Conservation (phyloP, 2,888 invertebrate genomes). For the Diarsia dahlii region DNA sequence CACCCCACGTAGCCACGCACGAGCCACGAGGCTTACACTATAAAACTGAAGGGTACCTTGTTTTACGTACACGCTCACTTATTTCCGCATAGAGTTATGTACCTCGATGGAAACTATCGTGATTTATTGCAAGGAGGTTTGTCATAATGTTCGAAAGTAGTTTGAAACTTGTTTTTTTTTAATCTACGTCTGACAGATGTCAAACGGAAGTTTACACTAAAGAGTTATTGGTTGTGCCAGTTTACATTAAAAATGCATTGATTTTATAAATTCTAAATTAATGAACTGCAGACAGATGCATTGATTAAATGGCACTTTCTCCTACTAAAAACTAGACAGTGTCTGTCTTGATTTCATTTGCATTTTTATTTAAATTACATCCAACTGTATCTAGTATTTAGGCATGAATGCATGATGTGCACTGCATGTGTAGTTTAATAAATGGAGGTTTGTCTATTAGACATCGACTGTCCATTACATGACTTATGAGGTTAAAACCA, state of each 20-base stretch:
- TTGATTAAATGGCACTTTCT: conserved; percentile 24
- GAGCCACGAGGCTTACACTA: conserved; percentile 46
- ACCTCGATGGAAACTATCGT: conserved; percentile 46
- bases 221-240: not conserved
- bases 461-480: conserved; percentile 58
- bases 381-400: conserved; percentile 21
- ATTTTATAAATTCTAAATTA: conserved; percentile 10
- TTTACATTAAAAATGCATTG: conserved; percentile 8
- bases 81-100: conserved; percentile 56
- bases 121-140: conserved; percentile 47
- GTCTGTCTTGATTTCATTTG: conserved; percentile 24
- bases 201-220: conserved; percentile 2
- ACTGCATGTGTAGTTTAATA: conserved; percentile 53
- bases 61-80: conserved; percentile 57
- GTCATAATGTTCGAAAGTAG: conserved; percentile 14
- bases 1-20: conserved; percentile 49
- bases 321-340: not conserved
- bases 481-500: conserved; percentile 67
- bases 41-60: conserved; percentile 62
- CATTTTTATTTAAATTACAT: conserved; percentile 16
- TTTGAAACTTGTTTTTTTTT: conserved; percentile 25
- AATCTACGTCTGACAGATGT: conserved; percentile 14
- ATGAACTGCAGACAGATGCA: conserved; percentile 19
- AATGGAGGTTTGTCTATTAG: conserved; percentile 53
- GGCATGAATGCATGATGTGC: conserved; percentile 17